A percentile compares a stretch with the other conserved stretches of the same genome.
Evolutionary conservation across 2,113 vertebrate species (phyloP).

Genomic region (Tretioscincus oriximinensis): DNA sequence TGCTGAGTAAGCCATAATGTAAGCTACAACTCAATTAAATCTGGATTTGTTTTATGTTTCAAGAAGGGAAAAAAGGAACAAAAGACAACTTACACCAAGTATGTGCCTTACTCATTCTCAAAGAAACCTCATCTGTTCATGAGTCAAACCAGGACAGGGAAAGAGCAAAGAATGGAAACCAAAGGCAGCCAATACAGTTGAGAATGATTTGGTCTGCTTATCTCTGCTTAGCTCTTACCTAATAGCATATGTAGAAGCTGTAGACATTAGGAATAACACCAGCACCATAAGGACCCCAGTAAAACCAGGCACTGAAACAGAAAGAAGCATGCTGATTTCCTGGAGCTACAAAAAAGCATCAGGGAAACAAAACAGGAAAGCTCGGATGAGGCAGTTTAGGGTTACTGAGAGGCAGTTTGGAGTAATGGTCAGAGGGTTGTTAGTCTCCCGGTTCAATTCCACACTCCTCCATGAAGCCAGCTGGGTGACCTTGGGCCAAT

Average conservation of each 20-base stretch:
- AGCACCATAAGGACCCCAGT: slow-evolving; percentile 92
- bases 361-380: background rate
- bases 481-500: too few species aligned
- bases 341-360: background rate
- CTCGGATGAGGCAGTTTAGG: too few species aligned
- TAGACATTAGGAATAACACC: slow-evolving; percentile 93
- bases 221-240: slow-evolving; percentile 72
- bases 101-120: background rate
- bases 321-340: background rate
- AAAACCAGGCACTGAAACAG: slow-evolving; percentile 86
- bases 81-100: background rate
- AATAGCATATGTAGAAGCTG: slow-evolving; percentile 89
- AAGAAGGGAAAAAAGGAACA: background rate
- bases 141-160: background rate
- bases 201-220: background rate
- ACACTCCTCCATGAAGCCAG: too few species aligned
- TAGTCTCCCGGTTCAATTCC: too few species aligned
- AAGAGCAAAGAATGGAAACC: background rate
- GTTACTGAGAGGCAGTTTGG: too few species aligned
- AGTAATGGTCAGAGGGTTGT: too few species aligned
- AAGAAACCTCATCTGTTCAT: background rate
- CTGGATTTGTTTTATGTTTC: background rate
- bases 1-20: background rate
- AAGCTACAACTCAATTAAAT: background rate
- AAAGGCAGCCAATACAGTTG: too few species aligned